Evolutionary conservation across 2,888 invertebrate species (phyloP), one percentile per base, ranked within the genome.

Genomic region (Lochmaea capreae): DNA sequence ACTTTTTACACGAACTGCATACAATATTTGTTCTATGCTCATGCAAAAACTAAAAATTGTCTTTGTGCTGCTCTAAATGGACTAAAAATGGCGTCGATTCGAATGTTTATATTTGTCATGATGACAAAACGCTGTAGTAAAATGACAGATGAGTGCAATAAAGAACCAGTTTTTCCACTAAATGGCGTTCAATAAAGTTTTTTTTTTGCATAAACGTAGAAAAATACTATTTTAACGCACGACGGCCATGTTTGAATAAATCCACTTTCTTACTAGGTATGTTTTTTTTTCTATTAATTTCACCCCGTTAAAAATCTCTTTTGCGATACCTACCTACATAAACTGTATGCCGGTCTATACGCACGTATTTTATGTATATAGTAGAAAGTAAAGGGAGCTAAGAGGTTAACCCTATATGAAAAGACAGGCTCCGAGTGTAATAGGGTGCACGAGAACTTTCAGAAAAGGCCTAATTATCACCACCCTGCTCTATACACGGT

Each of bases 401-500:
- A 80, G 80, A 78, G 79, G 78, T 79, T 80, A 80, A 80, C 79
- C 80, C 80, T 77, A 77, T 79, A 78, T 79, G 77, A 80, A 81
- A 81, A 81, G 81, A 79, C 79, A 73, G 79, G 79, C 77, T 71
- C 77, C 78, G 79, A 80, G 81, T 80, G 81, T 81, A 82, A 82
- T 81, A 81, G 82, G 83, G 83, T 81, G 82, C 79, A 80, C 76
- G 77, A 82, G 81, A 80, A 80, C 79, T 82, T 80, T 76, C 82
- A 84, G 84, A 83, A 85, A 83, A 85, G 84, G 79, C 84, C 86
- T 85, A 86, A 86, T 86, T 86, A 86, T 85, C 83, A 81, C 83
- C 86, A 85, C 86, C 86, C 84, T 80, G 81, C 77, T 80, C 79
- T 81, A 80, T 78, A 75, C 79, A 71, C 74, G 67, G 76, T 79